These are phyloP conservation scores for Apis dorsata DNA, from an alignment of 1,140 invertebrate genomes.

Conservation along the genomic window DNA sequence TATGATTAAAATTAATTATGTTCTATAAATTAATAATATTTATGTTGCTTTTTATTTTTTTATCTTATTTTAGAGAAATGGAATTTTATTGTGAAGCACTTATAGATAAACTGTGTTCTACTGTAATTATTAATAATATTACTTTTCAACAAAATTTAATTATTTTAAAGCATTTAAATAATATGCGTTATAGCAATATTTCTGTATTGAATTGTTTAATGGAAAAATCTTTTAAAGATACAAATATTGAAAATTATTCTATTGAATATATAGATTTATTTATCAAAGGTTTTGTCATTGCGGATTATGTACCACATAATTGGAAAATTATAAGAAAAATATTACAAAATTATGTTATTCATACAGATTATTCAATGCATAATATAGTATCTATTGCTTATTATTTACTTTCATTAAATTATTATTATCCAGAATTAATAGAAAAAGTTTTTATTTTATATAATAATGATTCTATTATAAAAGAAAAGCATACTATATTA, in stretches of 20 bases:
- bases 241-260: slow-evolving; percentile 61
- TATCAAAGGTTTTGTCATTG: slow-evolving; percentile 79
- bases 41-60: slow-evolving; percentile 8
- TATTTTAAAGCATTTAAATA: slow-evolving; percentile 79
- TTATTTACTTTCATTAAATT: slow-evolving; percentile 80
- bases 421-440: slow-evolving; percentile 80
- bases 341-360: slow-evolving; percentile 72
- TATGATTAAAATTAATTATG: not conserved
- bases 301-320: slow-evolving; percentile 81
- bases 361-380: slow-evolving; percentile 69
- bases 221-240: slow-evolving; percentile 74
- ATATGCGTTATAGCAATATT: slow-evolving; percentile 81
- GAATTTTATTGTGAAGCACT: slow-evolving; percentile 83
- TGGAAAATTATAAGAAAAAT: slow-evolving; percentile 79
- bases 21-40: not conserved
- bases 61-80: slow-evolving; percentile 46
- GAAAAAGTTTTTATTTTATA: slow-evolving; percentile 78
- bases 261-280: slow-evolving; percentile 72
- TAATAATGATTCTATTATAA: slow-evolving; percentile 50
- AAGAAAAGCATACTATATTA: not conserved
- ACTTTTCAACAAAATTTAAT: slow-evolving; percentile 58
- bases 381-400: slow-evolving; percentile 79
- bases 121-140: slow-evolving; percentile 66
- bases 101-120: slow-evolving; percentile 73
- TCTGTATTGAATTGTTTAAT: slow-evolving; percentile 81